Evolutionary conservation across 2,113 vertebrate species (phyloP).

Genomic region (Clarias gariepinus): DNA sequence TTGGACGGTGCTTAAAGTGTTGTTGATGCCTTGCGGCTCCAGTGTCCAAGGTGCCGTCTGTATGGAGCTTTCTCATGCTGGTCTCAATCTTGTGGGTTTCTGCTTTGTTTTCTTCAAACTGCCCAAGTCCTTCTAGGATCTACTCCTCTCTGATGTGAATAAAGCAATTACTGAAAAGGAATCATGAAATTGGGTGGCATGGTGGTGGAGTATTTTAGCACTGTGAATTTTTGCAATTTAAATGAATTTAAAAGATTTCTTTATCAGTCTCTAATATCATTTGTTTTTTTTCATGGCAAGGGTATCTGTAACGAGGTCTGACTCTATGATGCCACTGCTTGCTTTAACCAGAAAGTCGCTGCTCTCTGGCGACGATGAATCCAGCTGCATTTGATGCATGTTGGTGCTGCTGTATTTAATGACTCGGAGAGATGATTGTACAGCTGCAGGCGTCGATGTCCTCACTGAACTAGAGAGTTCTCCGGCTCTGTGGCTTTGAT

Average conservation of each 20-base stretch:
- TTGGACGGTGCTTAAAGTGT: neutral
- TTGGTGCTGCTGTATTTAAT: conserved; percentile 33
- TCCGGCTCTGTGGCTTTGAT: conserved; percentile 42
- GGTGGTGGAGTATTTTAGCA: too few relatives aligned
- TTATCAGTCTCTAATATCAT: neutral
- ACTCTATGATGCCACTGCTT: neutral
- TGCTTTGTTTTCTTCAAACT: neutral
- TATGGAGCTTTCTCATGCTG: neutral
- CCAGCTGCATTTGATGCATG: conserved; percentile 31
- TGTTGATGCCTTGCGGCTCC: neutral
- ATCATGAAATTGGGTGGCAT: neutral
- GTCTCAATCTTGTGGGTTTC: neutral
- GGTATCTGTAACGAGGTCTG: neutral
- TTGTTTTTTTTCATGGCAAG: conserved; percentile 17
- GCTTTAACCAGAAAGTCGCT: neutral
- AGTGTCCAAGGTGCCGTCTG: neutral
- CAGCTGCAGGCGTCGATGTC: conserved; percentile 43
- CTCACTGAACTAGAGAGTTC: conserved; percentile 36
- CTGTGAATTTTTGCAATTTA: neutral
- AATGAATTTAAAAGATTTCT: neutral
- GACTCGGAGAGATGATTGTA: conserved; percentile 18
- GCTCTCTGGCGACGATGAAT: conserved; percentile 10
- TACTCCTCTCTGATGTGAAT: neutral
- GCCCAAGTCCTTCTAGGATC: neutral
- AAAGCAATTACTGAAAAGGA: neutral